Conservation (phyloP, 1,140 invertebrate species). For the Monochamus saltuarius region DNA sequence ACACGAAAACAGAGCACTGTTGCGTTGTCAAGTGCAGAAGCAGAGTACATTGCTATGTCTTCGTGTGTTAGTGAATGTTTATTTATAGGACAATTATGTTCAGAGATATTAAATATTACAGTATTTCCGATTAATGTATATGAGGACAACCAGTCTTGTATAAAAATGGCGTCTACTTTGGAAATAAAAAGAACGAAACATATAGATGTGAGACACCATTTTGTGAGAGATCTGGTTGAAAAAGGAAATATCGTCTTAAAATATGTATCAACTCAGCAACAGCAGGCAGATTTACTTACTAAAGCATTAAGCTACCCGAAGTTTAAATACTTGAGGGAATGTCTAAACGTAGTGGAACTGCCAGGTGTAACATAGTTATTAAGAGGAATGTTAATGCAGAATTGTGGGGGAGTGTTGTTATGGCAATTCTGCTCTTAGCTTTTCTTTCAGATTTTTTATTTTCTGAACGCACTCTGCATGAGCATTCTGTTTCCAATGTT, state of each 20-base stretch:
- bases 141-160: constrained; percentile 29
- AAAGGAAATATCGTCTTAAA: constrained; percentile 27
- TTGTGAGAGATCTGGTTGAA: constrained; percentile 29
- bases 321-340: constrained; percentile 24
- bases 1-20: constrained; percentile 16
- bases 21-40: constrained; percentile 20
- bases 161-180: constrained; percentile 18
- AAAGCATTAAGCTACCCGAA: constrained; percentile 16
- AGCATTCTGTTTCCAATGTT: too few relatives aligned
- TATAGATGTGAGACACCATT: constrained; percentile 44
- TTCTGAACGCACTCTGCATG: too few relatives aligned
- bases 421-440: too few relatives aligned
- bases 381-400: not conserved
- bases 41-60: constrained; percentile 23
- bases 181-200: constrained; percentile 39
- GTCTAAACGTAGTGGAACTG: constrained; percentile 15
- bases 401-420: constrained; percentile 5
- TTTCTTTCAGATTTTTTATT: too few relatives aligned
- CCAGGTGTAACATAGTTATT: not conserved
- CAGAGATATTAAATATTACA: constrained; percentile 11
- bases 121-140: constrained; percentile 18
- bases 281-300: constrained; percentile 38
- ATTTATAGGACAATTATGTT: constrained; percentile 22
- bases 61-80: constrained; percentile 22
- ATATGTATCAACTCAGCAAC: constrained; percentile 25